Conservation (phyloP, 2,888 invertebrate genomes). For the Phrixothrix hirtus region DNA sequence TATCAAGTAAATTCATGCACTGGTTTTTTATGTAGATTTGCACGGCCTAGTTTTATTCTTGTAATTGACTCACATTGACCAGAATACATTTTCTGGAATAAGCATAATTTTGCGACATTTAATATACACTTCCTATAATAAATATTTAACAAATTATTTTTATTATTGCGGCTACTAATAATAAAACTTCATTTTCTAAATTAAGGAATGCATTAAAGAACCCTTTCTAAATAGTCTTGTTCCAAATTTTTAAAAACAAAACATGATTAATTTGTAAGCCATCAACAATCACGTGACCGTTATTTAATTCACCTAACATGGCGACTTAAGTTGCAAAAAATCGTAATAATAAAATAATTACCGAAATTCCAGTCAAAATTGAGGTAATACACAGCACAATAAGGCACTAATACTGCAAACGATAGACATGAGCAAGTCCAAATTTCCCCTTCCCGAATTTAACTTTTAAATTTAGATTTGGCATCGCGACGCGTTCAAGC, state of each 20-base stretch:
- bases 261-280: too few species aligned
- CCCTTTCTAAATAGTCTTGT: too few species aligned
- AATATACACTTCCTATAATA: neutral
- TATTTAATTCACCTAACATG: too few species aligned
- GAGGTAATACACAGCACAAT: conserved; percentile 43
- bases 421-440: conserved; percentile 46
- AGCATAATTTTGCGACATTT: neutral
- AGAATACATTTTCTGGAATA: conserved; percentile 16
- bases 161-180: neutral
- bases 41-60: conserved; percentile 23
- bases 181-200: conserved; percentile 1
- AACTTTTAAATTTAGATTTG: conserved; percentile 66
- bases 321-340: too few species aligned
- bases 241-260: too few species aligned
- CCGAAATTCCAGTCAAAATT: conserved; percentile 22
- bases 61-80: conserved; percentile 24
- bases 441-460: conserved; percentile 40
- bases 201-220: neutral
- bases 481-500: conserved; percentile 60
- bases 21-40: conserved; percentile 17
- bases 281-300: too few species aligned
- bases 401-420: conserved; percentile 53
- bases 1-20: conserved; percentile 5
- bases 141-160: neutral
- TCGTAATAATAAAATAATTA: conserved; percentile 11